Conservation (phyloP, 2,797 vertebrate genomes). For the Masticophis lateralis region DNA sequence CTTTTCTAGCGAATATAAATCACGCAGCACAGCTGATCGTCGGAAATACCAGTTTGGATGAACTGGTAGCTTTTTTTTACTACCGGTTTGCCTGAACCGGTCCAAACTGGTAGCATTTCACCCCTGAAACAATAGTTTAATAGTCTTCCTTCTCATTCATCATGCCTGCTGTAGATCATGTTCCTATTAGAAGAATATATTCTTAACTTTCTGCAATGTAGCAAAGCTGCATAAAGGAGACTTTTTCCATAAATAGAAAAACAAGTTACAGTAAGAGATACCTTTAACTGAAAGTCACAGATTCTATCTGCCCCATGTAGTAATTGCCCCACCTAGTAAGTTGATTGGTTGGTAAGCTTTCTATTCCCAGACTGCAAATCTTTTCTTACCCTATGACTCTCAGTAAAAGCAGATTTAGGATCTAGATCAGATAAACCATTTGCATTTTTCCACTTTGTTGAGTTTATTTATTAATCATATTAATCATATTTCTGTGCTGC, state of each 20-base stretch:
- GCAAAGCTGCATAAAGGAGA: not conserved
- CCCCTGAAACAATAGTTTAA: not conserved
- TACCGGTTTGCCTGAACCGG: too few species aligned
- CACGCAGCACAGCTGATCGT: too few species aligned
- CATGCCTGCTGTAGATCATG: not conserved
- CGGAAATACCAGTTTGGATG: too few species aligned
- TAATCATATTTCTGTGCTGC: too few species aligned
- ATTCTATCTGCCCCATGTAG: not conserved
- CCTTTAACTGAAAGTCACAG: not conserved
- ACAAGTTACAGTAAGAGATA: not conserved
- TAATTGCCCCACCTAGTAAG: not conserved
- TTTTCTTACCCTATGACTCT: not conserved
- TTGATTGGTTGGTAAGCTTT: not conserved
- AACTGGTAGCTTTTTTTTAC: too few species aligned
- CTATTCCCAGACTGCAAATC: not conserved
- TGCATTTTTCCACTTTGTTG: not conserved
- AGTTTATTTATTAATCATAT: not conserved
- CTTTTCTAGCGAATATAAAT: too few species aligned
- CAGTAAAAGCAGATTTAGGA: not conserved
- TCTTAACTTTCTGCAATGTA: not conserved
- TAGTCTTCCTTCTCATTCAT: not conserved
- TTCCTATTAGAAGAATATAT: not conserved
- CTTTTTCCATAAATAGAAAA: not conserved
- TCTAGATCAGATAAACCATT: not conserved
- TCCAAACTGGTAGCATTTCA: too few species aligned